phyloP scores from a whole-genome alignment of 2,888 invertebrate genomes.

The Phyto melanocephala region DNA sequence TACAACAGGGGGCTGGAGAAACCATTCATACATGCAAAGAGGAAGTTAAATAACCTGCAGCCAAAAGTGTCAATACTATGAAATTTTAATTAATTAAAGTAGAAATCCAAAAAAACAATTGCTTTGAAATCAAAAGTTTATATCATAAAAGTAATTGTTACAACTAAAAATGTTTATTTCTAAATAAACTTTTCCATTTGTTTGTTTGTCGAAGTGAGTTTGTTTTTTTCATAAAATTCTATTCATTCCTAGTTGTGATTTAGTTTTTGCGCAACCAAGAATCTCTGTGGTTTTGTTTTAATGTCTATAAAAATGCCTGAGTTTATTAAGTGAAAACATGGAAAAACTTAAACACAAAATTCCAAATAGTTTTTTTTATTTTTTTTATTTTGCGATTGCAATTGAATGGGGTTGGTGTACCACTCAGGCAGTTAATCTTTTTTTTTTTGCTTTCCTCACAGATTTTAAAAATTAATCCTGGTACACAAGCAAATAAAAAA shows the following conservation, averaged over 20 bases:
- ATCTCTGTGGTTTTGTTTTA: background rate
- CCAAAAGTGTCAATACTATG: background rate
- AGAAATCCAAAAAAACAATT: too few relatives aligned
- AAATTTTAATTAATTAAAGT: conserved; percentile 12
- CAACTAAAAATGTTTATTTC: too few relatives aligned
- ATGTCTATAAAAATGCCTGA: conserved; percentile 30
- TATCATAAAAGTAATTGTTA: too few relatives aligned
- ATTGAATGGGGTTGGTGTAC: background rate
- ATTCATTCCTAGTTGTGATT: background rate
- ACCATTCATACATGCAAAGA: background rate
- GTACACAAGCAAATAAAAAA: conserved; percentile 13
- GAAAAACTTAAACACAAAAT: background rate
- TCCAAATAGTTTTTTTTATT: conserved; percentile 1
- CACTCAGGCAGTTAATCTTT: background rate
- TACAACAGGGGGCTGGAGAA: background rate
- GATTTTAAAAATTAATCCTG: background rate
- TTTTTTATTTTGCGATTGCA: background rate
- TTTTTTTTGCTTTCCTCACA: background rate
- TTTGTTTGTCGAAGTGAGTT: too few relatives aligned
- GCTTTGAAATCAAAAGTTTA: too few relatives aligned
- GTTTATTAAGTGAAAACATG: conserved; percentile 41
- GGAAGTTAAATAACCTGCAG: background rate
- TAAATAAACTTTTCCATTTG: too few relatives aligned
- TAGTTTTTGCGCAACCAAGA: background rate
- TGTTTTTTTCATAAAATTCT: too few relatives aligned